A percentile compares a stretch with the other conserved stretches of the same genome.
phyloP scores from a whole-genome alignment of 2,888 invertebrate species.

The Standfussiana lucernea region DNA sequence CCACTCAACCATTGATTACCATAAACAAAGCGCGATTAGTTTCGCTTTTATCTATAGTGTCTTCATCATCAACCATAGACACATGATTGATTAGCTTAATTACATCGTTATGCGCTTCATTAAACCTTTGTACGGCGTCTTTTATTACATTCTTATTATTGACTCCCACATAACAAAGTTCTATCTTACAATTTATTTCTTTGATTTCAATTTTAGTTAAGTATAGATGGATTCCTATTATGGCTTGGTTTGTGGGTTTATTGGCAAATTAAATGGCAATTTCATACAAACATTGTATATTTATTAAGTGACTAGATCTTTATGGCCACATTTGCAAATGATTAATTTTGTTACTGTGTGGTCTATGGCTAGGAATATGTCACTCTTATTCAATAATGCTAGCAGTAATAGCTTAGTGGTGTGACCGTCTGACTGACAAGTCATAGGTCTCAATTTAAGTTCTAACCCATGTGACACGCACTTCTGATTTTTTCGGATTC shows the following conservation, averaged over 20 bases:
- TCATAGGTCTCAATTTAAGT: too few relatives aligned
- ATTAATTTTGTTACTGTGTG: constrained; percentile 34
- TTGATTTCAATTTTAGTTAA: constrained; percentile 59
- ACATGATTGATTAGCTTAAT: constrained; percentile 79
- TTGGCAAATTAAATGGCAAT: constrained; percentile 44
- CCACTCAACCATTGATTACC: constrained; percentile 33
- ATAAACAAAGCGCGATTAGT: constrained; percentile 57
- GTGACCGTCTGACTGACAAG: too few relatives aligned
- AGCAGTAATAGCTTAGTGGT: too few relatives aligned
- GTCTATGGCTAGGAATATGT: neutral
- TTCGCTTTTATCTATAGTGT: constrained; percentile 47
- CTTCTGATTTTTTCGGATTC: too few relatives aligned
- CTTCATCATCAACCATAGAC: constrained; percentile 55
- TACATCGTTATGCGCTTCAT: constrained; percentile 79
- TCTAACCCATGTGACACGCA: too few relatives aligned
- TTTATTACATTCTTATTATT: constrained; percentile 75
- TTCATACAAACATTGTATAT: constrained; percentile 27
- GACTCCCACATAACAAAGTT: constrained; percentile 72
- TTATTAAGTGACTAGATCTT: constrained; percentile 40
- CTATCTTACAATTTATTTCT: constrained; percentile 61
- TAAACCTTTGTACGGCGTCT: constrained; percentile 73
- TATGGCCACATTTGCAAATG: constrained; percentile 38
- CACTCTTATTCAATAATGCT: neutral
- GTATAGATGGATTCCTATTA: constrained; percentile 46
- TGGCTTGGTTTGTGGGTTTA: constrained; percentile 52